Base-by-base conservation (phyloP, 2,113 vertebrate genomes). In the Lasiurus cinereus region DNA sequence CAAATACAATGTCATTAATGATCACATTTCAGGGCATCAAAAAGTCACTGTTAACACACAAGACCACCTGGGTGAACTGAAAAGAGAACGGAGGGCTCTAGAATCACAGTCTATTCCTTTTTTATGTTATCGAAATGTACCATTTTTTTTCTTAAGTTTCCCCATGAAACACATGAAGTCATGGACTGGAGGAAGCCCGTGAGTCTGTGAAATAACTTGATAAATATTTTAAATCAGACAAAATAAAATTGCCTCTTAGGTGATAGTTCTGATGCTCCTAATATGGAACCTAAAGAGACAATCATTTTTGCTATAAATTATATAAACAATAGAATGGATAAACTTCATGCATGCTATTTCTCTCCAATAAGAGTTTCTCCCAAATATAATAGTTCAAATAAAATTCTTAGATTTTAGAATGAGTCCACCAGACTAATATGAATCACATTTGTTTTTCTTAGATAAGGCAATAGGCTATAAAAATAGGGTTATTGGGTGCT, bases 221-320 rank as follows among this genome's bases (percentile, higher is more conserved):
- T 66, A 82, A 88, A 29, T 93, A 90, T 62, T 86, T 85, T 87
- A 76, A 76, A 80, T 31, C 2, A 83, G 54, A 77, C 62, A 79
- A 74, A 76, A 91, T 14, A 4, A 54, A 78, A 52, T n/a, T 39
- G 36, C 64, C 69, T 13, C 29, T 62, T 62, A 77, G 36, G 9
- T 22, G 14, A 22, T 74, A 50, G 22, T 50, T 95, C 73, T 91
- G 54, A 73, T 54, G 9, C 5, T 88, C 2, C 31, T 92, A 43
- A 74, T 77, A 24, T 7, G 11, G 46, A 76, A 5, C 52, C 21
- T 62, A 21, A 43, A 50, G 19, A 84, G 21, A 82, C 15, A 64
- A 67, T 69, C 39, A 90, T 79, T 91, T 86, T 86, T 87, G 52
- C 56, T 73, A 3, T 76, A 72, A 95, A 64, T 66, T 56, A 36